These are phyloP conservation scores for Microtus ochrogaster DNA, from an alignment of 2,113 vertebrate species.

Conservation along the genomic window DNA sequence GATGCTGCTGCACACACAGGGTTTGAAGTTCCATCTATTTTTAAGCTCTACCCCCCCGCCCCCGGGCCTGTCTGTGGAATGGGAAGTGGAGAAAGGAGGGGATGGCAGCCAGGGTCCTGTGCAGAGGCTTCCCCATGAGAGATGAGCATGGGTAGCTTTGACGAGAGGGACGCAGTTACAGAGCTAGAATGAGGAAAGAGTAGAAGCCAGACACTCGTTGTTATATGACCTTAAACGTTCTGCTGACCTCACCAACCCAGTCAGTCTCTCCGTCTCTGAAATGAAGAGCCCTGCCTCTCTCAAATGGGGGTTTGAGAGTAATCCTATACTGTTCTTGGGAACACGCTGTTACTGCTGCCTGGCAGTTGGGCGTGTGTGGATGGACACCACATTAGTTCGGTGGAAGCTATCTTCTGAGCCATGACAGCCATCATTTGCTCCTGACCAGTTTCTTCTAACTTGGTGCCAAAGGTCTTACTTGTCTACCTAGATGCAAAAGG, in stretches of 20 bases:
- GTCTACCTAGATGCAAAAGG: neutral
- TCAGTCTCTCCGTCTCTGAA: neutral
- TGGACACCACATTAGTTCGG: neutral
- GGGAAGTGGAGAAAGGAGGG: neutral
- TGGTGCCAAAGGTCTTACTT: neutral
- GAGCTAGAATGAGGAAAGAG: conserved; percentile 25
- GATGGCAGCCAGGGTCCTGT: neutral
- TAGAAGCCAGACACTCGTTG: neutral
- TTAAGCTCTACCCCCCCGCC: neutral
- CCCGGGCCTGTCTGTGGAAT: neutral
- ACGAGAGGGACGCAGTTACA: conserved; percentile 61
- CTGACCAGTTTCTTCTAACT: neutral
- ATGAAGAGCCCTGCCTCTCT: neutral
- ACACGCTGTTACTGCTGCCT: neutral
- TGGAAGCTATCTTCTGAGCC: neutral
- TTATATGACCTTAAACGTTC: neutral
- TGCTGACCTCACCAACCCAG: neutral
- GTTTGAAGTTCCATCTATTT: neutral
- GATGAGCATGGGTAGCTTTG: neutral
- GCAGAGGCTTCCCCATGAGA: neutral
- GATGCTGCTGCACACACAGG: too few relatives aligned
- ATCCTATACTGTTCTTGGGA: neutral
- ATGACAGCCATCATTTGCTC: neutral
- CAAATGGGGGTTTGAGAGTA: neutral
- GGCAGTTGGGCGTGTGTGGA: neutral